Evolutionary conservation across 2,888 invertebrate species (phyloP).

Genomic region (Nomada fabriciana): DNA sequence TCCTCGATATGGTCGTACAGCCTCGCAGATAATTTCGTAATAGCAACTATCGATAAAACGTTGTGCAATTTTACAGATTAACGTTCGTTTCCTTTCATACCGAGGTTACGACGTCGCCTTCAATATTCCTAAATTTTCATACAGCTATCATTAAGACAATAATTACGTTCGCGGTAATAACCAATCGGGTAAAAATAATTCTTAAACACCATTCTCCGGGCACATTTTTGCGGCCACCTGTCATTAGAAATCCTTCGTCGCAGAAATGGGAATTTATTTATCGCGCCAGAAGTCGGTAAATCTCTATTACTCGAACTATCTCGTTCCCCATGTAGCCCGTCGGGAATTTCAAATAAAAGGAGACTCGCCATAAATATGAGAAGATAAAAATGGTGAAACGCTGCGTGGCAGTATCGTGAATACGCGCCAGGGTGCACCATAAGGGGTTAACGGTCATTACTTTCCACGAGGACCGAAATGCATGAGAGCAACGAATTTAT

Average conservation of each 20-base stretch:
- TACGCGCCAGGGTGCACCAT: constrained; percentile 12
- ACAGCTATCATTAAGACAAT: neutral
- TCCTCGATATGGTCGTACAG: too few species aligned
- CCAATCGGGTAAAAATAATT: neutral
- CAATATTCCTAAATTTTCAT: neutral
- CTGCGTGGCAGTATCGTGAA: neutral
- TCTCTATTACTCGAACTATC: neutral
- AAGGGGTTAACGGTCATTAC: constrained; percentile 26
- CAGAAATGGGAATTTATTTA: neutral
- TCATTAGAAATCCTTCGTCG: neutral
- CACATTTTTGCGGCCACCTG: neutral
- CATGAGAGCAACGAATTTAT: constrained; percentile 42
- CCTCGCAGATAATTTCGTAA: too few species aligned
- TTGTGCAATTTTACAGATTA: too few species aligned
- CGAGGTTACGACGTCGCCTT: neutral
- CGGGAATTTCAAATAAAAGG: neutral
- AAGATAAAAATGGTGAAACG: neutral
- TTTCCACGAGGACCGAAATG: constrained; percentile 9
- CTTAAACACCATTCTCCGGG: neutral
- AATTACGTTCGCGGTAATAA: constrained; percentile 3
- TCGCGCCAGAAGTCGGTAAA: neutral
- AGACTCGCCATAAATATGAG: neutral
- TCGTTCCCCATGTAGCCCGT: neutral
- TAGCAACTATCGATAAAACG: too few species aligned
- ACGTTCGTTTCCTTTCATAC: too few species aligned